phyloP scores from a whole-genome alignment of 2,113 vertebrate species.

The Nyctereutes procyonoides region DNA sequence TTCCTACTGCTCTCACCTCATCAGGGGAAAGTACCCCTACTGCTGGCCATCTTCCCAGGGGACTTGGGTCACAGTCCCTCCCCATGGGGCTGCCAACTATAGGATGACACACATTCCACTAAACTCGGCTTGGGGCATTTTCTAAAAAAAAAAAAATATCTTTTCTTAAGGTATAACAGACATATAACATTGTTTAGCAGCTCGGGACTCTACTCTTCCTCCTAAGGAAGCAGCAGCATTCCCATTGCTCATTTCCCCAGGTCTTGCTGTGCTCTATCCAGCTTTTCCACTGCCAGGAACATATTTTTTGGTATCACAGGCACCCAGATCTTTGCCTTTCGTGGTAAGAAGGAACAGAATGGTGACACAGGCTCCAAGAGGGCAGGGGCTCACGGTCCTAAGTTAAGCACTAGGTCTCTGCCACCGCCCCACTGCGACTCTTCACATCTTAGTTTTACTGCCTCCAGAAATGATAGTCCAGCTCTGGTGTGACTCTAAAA shows the following conservation, averaged over 20 bases:
- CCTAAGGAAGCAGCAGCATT: background rate
- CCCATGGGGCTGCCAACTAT: background rate
- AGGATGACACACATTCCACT: background rate
- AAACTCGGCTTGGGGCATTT: background rate
- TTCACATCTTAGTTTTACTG: background rate
- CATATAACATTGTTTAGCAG: background rate
- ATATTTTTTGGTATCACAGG: background rate
- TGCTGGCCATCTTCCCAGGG: constrained; percentile 15
- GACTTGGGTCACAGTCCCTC: background rate
- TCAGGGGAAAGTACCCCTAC: constrained; percentile 52
- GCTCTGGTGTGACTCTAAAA: background rate
- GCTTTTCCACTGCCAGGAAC: background rate
- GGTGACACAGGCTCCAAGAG: background rate
- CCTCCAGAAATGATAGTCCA: background rate
- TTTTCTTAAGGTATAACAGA: background rate
- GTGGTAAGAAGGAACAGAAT: background rate
- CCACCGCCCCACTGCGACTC: background rate
- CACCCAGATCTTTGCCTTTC: constrained; percentile 2
- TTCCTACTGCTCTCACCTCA: background rate
- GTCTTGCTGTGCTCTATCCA: background rate
- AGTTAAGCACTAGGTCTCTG: background rate
- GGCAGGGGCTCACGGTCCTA: background rate
- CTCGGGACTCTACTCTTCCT: background rate
- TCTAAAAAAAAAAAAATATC: background rate
- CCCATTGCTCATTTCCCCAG: background rate